These are phyloP conservation scores for Drosophila pseudoananassae DNA, from an alignment of 1,140 invertebrate species.

Conservation along the genomic window DNA sequence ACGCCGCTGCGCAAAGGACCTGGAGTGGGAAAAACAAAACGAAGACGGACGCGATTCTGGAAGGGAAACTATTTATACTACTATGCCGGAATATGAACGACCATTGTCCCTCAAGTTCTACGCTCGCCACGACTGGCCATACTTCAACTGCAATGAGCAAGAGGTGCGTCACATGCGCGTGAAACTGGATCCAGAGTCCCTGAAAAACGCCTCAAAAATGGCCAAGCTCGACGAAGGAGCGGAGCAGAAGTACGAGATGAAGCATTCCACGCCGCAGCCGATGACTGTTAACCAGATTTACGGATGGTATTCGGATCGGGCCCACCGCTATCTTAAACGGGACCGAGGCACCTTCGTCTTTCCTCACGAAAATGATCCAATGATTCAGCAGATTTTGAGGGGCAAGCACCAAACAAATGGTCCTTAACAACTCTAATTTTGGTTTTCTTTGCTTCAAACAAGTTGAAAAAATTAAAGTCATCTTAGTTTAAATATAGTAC, in stretches of 20 bases:
- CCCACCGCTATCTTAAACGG: constrained; percentile 45
- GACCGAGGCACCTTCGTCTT: constrained; percentile 64
- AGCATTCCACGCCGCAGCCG: constrained; percentile 54
- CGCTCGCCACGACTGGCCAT: constrained; percentile 65
- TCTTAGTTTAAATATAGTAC: constrained; percentile 10
- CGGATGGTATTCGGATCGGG: constrained; percentile 67
- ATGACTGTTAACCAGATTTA: constrained; percentile 64
- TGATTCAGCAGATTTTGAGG: constrained; percentile 47
- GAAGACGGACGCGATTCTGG: neutral
- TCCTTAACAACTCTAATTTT: neutral
- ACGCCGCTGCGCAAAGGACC: constrained; percentile 46
- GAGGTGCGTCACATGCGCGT: constrained; percentile 40
- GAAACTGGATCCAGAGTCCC: constrained; percentile 43
- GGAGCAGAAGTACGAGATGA: constrained; percentile 32
- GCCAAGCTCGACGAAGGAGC: neutral
- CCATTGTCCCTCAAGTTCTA: constrained; percentile 64
- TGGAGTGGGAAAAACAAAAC: neutral
- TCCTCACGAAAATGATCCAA: constrained; percentile 62
- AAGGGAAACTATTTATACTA: constrained; percentile 12
- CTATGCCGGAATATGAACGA: constrained; percentile 29
- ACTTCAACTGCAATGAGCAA: constrained; percentile 52
- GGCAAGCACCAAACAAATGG: constrained; percentile 5
- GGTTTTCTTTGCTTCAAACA: neutral
- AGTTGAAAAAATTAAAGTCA: constrained; percentile 28
- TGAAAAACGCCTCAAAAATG: constrained; percentile 11